phyloP scores from a whole-genome alignment of 2,113 vertebrate genomes.

The Cyanoderma ruficeps region DNA sequence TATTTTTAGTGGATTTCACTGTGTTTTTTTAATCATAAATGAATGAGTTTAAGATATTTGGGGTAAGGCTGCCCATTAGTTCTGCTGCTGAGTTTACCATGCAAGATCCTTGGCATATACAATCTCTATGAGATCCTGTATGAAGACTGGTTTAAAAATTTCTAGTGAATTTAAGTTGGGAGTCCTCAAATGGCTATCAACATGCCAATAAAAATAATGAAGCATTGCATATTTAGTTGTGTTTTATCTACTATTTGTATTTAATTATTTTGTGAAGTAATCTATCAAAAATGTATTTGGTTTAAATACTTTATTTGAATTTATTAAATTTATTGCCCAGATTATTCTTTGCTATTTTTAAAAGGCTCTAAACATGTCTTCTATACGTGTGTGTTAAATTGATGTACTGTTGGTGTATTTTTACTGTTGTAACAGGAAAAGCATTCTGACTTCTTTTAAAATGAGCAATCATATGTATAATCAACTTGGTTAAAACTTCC shows the following conservation, averaged over 20 bases:
- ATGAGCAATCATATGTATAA: slow-evolving; percentile 77
- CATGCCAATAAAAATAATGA: background rate
- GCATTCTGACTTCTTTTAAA: slow-evolving; percentile 75
- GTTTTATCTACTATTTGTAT: background rate
- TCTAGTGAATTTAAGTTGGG: background rate
- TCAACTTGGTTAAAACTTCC: slow-evolving; percentile 83
- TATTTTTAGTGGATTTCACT: background rate
- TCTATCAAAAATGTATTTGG: background rate
- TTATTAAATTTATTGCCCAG: background rate
- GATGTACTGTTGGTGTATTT: slow-evolving; percentile 3
- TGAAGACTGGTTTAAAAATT: background rate
- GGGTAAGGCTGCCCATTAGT: background rate
- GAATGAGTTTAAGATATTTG: background rate
- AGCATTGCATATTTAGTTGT: background rate
- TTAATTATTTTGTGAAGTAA: background rate
- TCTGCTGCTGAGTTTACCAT: background rate
- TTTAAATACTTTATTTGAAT: background rate
- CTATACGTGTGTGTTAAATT: background rate
- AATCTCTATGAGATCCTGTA: background rate
- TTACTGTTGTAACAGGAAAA: slow-evolving; percentile 75
- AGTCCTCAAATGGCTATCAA: background rate
- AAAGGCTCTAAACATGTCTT: background rate
- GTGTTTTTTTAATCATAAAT: background rate
- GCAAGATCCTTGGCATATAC: background rate
- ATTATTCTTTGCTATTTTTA: background rate